Evolutionary conservation across 2,888 invertebrate genomes (phyloP).

Genomic region (Abrostola triplasia): DNA sequence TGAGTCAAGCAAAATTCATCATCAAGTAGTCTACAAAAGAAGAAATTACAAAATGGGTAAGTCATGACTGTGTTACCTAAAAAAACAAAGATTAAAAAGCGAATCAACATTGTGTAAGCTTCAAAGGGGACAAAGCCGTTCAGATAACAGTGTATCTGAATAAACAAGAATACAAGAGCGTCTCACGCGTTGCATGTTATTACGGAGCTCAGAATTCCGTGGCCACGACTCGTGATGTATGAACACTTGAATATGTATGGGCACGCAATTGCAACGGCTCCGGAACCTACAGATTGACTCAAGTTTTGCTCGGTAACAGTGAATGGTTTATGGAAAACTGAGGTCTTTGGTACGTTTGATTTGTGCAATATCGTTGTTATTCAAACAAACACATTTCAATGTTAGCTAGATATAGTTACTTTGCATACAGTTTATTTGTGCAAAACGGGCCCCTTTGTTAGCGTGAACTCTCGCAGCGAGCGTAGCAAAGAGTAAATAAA

Average conservation of each 20-base stretch:
- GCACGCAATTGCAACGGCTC: conserved; percentile 59
- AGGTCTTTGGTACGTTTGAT: conserved; percentile 30
- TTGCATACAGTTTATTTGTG: neutral
- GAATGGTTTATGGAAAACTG: conserved; percentile 53
- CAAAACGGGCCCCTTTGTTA: neutral
- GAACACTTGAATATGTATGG: conserved; percentile 68
- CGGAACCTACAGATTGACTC: conserved; percentile 55
- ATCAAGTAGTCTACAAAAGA: too few species aligned
- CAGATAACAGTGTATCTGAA: conserved; percentile 56
- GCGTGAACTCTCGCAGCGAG: neutral
- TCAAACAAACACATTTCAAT: conserved; percentile 40
- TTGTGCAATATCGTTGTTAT: conserved; percentile 51
- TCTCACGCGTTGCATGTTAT: conserved; percentile 62
- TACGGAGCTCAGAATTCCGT: conserved; percentile 60
- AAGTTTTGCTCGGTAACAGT: conserved; percentile 45
- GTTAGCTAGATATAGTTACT: conserved; percentile 7
- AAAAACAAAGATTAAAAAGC: conserved; percentile 18
- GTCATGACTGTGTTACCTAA: neutral
- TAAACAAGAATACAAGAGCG: conserved; percentile 53
- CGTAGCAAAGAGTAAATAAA: too few species aligned
- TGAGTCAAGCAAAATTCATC: too few species aligned
- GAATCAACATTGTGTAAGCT: conserved; percentile 21
- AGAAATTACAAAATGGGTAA: too few species aligned
- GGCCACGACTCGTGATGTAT: conserved; percentile 61
- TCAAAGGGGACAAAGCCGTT: conserved; percentile 52